Base-by-base conservation (phyloP, 2,797 vertebrate species). In the Choloepus didactylus region DNA sequence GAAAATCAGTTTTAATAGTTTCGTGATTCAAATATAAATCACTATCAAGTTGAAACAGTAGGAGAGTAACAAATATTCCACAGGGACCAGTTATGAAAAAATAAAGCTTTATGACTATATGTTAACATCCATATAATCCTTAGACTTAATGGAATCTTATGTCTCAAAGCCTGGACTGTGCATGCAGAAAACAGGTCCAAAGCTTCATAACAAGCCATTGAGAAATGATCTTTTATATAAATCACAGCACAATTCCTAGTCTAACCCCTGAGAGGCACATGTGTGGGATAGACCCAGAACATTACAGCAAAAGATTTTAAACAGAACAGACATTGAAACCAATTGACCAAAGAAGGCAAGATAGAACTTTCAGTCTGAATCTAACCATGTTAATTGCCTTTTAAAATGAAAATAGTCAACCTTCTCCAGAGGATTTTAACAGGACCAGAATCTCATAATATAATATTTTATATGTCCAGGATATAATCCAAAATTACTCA, bases 1-100 rank as follows among this genome's bases (percentile, higher is more conserved):
- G 25, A 90, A 96, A 75, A 90, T 84, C 44, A 86, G 64, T 89
- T 79, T 93, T 84, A 91, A 59, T 84, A 75, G 38, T 91, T 88
- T 80, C 81, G 21, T 73, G 72, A 77, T 75, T 93, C 66, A 94
- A 92, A 86, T 91, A 81, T 79, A 87, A 87, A 49, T 90, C 59
- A 87, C 60, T 69, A 35, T 56, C 92, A 79, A 84, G 60, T 73
- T 86, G 60, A 90, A 21, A 46, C 38, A 31, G 41, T 46, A 56
- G 49, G 35, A 77, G 49, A 87, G 18, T 46, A 87, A 88, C 49
- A 79, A 86, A 92, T 76, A 46, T 59, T 60, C 31, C 11, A 90
- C 60, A 62, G 87, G 21, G 41, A 54, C 84, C 9, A 84, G 72
- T 49, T 79, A 90, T 90, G 67, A n/a, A 29, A 72, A 46, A 87